phyloP scores from a whole-genome alignment of 2,113 vertebrate genomes.

The Sarotherodon lohbergeri region DNA sequence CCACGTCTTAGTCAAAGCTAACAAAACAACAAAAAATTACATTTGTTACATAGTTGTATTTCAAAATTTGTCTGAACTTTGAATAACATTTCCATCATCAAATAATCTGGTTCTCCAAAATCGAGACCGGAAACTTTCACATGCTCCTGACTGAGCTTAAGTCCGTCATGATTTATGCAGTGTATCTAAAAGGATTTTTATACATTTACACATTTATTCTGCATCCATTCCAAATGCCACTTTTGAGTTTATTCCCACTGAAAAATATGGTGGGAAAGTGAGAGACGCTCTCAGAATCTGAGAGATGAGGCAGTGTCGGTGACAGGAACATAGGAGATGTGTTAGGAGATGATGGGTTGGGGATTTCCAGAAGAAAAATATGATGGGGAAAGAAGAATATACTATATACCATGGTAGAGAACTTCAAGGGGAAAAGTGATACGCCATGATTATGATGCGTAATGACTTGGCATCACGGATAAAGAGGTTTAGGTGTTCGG shows the following conservation, averaged over 20 bases:
- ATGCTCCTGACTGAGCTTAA: neutral
- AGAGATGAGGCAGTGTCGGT: neutral
- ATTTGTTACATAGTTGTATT: neutral
- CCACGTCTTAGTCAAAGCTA: neutral
- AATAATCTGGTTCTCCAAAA: neutral
- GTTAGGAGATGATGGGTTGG: neutral
- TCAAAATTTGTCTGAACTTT: neutral
- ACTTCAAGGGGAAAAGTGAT: neutral
- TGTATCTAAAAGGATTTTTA: neutral
- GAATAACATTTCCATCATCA: neutral
- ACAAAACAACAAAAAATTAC: neutral
- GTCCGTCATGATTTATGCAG: neutral
- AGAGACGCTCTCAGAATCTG: neutral
- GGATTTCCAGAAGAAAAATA: neutral
- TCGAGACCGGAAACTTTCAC: neutral
- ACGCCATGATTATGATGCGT: neutral
- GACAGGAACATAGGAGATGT: neutral
- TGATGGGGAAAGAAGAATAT: neutral
- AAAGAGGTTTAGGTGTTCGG: neutral
- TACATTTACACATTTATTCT: neutral
- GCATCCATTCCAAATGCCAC: neutral
- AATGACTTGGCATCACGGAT: neutral
- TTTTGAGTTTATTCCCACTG: neutral
- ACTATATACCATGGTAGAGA: neutral
- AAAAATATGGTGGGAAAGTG: neutral